Evolutionary conservation across 2,888 invertebrate genomes (phyloP).

Genomic region (Nipponacmea schrenckii): DNA sequence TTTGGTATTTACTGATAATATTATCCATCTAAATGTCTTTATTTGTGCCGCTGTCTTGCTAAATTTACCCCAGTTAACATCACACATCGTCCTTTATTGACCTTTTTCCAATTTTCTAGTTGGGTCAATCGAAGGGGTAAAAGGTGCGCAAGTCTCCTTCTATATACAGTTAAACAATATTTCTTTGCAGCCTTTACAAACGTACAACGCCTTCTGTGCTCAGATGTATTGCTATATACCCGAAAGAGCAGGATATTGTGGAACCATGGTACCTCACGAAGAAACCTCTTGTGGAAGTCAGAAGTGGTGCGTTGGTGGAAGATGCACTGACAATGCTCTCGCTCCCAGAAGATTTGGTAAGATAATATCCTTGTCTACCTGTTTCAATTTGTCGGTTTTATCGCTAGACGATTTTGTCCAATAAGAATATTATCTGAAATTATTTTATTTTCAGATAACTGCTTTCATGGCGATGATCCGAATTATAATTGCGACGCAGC

Average conservation of each 20-base stretch:
- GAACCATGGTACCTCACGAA: constrained; percentile 24
- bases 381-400: too few species aligned
- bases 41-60: not conserved
- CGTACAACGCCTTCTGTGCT: constrained; percentile 18
- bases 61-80: too few species aligned
- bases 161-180: not conserved
- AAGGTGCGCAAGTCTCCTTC: too few species aligned
- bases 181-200: not conserved
- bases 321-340: not conserved
- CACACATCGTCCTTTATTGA: too few species aligned
- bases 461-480: constrained; percentile 23
- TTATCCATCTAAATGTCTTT: not conserved
- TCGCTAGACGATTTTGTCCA: too few species aligned
- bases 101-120: too few species aligned
- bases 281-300: constrained; percentile 18
- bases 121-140: too few species aligned
- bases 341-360: not conserved
- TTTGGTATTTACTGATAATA: not conserved
- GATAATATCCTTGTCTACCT: not conserved
- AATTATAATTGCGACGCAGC: constrained; percentile 14
- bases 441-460: constrained; percentile 14
- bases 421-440: too few species aligned
- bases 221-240: constrained; percentile 27
- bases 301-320: constrained; percentile 16
- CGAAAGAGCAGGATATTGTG: constrained; percentile 25